Percentiles rank a stretch among this genome's conserved stretches.
Evolutionary conservation across 2,888 invertebrate species (phyloP).

Genomic region (Leptinotarsa tumamoca): DNA sequence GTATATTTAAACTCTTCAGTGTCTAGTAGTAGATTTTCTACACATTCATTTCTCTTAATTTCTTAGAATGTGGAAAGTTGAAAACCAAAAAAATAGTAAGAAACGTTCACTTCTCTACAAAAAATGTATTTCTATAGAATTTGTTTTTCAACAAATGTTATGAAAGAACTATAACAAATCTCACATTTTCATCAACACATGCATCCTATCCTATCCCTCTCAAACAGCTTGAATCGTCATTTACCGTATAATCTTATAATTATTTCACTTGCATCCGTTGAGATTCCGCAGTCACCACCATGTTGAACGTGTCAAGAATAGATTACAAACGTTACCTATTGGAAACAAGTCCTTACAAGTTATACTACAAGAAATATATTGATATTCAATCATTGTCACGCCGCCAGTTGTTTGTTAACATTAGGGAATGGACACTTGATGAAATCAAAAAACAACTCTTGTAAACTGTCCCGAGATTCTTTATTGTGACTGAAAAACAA

Average conservation of each 20-base stretch:
- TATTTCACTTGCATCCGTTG: conserved; percentile 8
- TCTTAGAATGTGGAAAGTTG: too few species aligned
- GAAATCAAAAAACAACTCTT: conserved; percentile 5
- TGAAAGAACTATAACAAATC: too few species aligned
- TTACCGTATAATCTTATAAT: neutral
- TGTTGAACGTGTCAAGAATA: conserved; percentile 8
- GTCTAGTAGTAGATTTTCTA: too few species aligned
- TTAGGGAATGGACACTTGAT: conserved; percentile 17
- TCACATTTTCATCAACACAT: too few species aligned
- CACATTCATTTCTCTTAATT: too few species aligned
- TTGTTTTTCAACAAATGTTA: too few species aligned
- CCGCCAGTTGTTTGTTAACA: conserved; percentile 18
- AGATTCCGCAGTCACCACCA: neutral
- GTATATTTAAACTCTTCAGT: too few species aligned
- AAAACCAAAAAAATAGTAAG: too few species aligned
- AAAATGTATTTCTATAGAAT: too few species aligned
- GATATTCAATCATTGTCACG: conserved; percentile 16
- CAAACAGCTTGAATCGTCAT: neutral
- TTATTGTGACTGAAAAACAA: conserved; percentile 17
- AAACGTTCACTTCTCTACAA: too few species aligned
- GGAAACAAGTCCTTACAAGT: conserved; percentile 15
- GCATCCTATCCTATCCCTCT: too few species aligned
- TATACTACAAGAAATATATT: conserved; percentile 15
- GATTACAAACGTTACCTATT: conserved; percentile 1
- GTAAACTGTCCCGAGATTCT: conserved; percentile 11